These are phyloP conservation scores for Beris chalybata DNA, from an alignment of 2,888 invertebrate genomes.

Conservation along the genomic window DNA sequence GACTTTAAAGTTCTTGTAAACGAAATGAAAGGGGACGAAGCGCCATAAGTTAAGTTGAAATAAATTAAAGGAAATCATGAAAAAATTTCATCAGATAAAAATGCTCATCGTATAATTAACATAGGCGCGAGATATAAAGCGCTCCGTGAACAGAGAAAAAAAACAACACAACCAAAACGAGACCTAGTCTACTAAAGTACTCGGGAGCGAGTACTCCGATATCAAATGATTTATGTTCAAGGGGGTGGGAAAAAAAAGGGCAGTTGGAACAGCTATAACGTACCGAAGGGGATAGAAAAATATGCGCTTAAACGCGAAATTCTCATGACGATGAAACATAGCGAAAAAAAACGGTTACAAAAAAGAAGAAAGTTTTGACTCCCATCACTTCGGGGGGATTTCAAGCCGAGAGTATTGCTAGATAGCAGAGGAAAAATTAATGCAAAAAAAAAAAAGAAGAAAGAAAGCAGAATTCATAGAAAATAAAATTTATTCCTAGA, in stretches of 20 bases:
- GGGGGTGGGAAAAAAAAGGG: conserved; percentile 28
- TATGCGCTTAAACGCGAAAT: too few species aligned
- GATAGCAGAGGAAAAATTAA: too few species aligned
- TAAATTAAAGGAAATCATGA: conserved; percentile 30
- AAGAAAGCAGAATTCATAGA: too few species aligned
- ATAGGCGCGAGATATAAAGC: conserved; percentile 36
- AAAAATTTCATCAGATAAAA: conserved; percentile 37
- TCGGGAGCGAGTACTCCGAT: conserved; percentile 22
- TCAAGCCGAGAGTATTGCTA: too few species aligned
- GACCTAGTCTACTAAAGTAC: conserved; percentile 3
- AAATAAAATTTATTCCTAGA: too few species aligned
- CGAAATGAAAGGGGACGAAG: too few species aligned
- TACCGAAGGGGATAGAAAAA: conserved; percentile 39
- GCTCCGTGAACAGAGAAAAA: not conserved
- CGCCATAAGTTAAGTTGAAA: conserved; percentile 7
- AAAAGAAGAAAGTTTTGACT: too few species aligned
- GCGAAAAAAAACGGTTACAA: too few species aligned
- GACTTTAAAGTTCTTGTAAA: too few species aligned
- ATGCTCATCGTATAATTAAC: conserved; percentile 40
- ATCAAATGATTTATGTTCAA: conserved; percentile 35
- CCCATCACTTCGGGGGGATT: too few species aligned
- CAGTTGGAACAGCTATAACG: conserved; percentile 41
- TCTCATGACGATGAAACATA: too few species aligned
- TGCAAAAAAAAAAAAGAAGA: too few species aligned
- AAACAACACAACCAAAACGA: not conserved